phyloP scores from a whole-genome alignment of 2,797 vertebrate genomes.

The Pempheris klunzingeri region DNA sequence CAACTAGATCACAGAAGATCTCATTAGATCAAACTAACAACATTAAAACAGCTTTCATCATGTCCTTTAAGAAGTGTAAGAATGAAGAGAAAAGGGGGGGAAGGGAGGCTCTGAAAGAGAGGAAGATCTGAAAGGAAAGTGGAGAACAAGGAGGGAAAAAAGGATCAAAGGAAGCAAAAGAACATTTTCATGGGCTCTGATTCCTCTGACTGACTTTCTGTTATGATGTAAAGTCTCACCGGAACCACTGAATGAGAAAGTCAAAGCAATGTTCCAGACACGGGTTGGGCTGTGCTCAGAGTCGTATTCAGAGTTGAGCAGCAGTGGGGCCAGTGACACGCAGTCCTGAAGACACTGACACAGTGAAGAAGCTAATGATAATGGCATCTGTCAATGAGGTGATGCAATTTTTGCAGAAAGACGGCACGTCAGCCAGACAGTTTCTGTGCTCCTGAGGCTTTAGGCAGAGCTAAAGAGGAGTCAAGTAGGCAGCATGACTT shows the following conservation, averaged over 20 bases:
- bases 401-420: constrained; percentile 29
- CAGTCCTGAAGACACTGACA: constrained; percentile 5
- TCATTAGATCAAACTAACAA: constrained; percentile 4
- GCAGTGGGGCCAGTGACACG: constrained; percentile 5
- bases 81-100: not conserved
- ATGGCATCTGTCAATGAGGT: constrained; percentile 33
- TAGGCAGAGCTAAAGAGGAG: not conserved
- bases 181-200: constrained; percentile 18
- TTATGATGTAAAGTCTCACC: constrained; percentile 36
- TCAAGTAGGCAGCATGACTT: not conserved
- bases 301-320: constrained; percentile 14
- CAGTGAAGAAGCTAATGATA: constrained; percentile 5
- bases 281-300: not conserved
- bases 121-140: constrained; percentile 21
- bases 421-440: not conserved
- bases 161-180: constrained; percentile 27
- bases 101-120: not conserved
- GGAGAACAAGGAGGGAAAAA: constrained; percentile 6
- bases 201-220: constrained; percentile 24
- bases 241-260: constrained; percentile 39
- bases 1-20: not conserved
- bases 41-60: not conserved
- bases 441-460: not conserved
- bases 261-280: constrained; percentile 30
- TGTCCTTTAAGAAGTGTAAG: not conserved